phyloP scores from a whole-genome alignment of 2,888 invertebrate genomes.

The Himalopsyche japonica region DNA sequence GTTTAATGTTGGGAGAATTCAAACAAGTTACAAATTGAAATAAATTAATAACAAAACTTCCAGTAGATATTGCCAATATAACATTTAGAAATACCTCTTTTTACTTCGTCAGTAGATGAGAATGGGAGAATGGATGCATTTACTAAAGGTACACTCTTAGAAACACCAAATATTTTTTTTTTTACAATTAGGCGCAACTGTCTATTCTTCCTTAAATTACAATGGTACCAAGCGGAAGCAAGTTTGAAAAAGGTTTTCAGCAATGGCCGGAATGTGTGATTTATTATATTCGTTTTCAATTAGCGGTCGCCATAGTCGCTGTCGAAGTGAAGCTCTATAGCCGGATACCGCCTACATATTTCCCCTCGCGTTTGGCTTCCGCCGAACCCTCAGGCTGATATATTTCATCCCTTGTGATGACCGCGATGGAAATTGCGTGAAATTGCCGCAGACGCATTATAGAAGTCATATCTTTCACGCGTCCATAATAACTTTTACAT shows the following conservation, averaged over 20 bases:
- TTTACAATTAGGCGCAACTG: too few species aligned
- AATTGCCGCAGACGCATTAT: not conserved
- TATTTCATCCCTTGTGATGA: constrained; percentile 9
- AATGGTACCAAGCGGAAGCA: not conserved
- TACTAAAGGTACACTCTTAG: too few species aligned
- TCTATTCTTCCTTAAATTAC: not conserved
- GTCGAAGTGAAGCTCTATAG: constrained; percentile 8
- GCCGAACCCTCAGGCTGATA: constrained; percentile 4
- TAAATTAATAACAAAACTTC: too few species aligned
- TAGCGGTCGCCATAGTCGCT: constrained; percentile 21
- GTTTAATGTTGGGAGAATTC: too few species aligned
- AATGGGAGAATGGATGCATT: too few species aligned
- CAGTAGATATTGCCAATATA: too few species aligned
- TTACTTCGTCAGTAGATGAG: too few species aligned
- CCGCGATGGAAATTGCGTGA: not conserved
- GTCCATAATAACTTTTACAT: too few species aligned
- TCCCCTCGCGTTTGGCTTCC: not conserved
- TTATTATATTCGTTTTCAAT: constrained; percentile 26
- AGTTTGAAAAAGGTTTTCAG: not conserved
- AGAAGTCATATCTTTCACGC: too few species aligned
- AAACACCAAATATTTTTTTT: too few species aligned
- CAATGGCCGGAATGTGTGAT: not conserved
- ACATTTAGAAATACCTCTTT: too few species aligned
- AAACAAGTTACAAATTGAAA: too few species aligned
- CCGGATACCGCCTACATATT: not conserved